Evolutionary conservation across 2,797 vertebrate genomes (phyloP), one percentile per base, ranked within the genome.

Genomic region (Natrix natrix): DNA sequence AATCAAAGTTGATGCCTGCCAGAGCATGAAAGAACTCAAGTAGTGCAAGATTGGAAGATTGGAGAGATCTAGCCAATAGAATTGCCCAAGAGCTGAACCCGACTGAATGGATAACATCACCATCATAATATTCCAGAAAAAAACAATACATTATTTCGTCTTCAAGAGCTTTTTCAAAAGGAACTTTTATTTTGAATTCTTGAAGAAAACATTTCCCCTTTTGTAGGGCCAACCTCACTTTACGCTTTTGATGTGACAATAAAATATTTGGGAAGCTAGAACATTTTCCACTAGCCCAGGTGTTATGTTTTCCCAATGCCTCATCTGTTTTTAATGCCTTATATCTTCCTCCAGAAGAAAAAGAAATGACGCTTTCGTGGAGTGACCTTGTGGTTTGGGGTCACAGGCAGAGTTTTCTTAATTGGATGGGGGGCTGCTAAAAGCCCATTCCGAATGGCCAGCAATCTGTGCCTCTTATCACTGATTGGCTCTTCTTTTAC

Each of bases 391-490:
- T 12, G 90, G 7, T 24, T 63, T 48, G 69, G 69, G 13, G 74
- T n/a, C 32, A 66, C 37, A 28, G 56, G 59, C 13, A 66, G 90
- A 55, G 8, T 61, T 13, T 94, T 91, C 87, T 86, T 66, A 88
- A 59, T 86, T 20, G 93, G 87, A 32, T 4, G 92, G 13, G 93
- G 93, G 48, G 92, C 92, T 48, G 78, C 57, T 57, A 91, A 87
- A 87, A 97, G 96, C 48, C 96, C 94, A 0, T 96, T 96, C 55
- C 96, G 94, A 92, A 97, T 97, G 88, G 97, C 96, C 90, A 96
- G 95, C 55, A 97, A 91, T 48, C 97, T 95, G 37, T 96, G 96
- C 8, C 37, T 92, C 90, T 95, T 97, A 86, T 97, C 95, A 0
- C 89, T 94, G 37, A 96, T 93, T 92, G 96, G 94, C 56, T 4